Percentiles rank a stretch among this genome's conserved stretches.
phyloP scores from a whole-genome alignment of 2,888 invertebrate genomes.

The Agelastica alni region DNA sequence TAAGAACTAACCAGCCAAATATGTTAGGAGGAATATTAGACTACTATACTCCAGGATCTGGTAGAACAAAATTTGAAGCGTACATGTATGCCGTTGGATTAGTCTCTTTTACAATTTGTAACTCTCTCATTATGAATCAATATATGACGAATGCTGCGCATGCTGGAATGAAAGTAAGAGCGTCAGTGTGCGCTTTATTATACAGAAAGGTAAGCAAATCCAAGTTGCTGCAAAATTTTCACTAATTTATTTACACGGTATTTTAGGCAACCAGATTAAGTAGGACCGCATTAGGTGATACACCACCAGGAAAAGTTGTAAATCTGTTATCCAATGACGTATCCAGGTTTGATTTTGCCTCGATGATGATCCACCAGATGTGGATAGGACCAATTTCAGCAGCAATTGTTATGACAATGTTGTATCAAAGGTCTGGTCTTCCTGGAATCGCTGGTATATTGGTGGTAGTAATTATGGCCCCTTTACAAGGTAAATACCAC shows the following conservation, averaged over 20 bases:
- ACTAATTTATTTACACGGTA: not conserved
- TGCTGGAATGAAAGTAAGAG: conserved; percentile 25
- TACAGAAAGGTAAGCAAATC: conserved; percentile 27
- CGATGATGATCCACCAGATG: conserved; percentile 81
- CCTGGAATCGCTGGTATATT: conserved; percentile 78
- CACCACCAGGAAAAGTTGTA: conserved; percentile 86
- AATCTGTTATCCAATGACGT: conserved; percentile 94
- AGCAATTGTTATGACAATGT: conserved; percentile 73
- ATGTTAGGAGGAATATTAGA: conserved; percentile 65
- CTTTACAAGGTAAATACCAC: conserved; percentile 82
- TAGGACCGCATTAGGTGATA: conserved; percentile 68
- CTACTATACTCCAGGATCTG: conserved; percentile 23
- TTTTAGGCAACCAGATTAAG: conserved; percentile 71
- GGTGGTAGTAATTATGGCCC: conserved; percentile 77
- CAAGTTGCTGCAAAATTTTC: not conserved
- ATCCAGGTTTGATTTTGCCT: conserved; percentile 84
- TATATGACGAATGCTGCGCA: conserved; percentile 18
- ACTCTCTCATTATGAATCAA: conserved; percentile 22
- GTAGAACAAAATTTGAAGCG: conserved; percentile 19
- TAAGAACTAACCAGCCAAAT: conserved; percentile 68
- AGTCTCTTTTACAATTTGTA: conserved; percentile 10
- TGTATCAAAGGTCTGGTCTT: conserved; percentile 75
- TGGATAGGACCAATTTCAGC: conserved; percentile 80
- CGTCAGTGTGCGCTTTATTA: conserved; percentile 23
- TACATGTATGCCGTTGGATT: conserved; percentile 18